Conservation (phyloP, 1,140 invertebrate genomes). For the Trichoplusia ni region DNA sequence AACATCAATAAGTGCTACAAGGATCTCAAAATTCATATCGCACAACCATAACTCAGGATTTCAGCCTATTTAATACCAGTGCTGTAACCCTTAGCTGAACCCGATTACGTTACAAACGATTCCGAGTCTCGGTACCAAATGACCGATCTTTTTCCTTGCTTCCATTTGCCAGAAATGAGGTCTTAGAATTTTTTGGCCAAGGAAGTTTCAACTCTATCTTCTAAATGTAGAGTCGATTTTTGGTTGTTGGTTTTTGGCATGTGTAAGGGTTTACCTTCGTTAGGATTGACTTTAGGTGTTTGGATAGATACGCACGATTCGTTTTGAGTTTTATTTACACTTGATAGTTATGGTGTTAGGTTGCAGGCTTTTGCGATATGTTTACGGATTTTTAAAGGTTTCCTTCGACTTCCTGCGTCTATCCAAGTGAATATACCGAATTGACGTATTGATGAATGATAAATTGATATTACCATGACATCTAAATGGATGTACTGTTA, state of each 20-base stretch:
- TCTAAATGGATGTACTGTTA: no score
- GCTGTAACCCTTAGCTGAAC: slow-evolving; percentile 14
- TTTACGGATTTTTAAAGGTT: neutral
- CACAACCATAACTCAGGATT: neutral
- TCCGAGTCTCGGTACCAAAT: slow-evolving; percentile 11
- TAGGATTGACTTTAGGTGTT: slow-evolving; percentile 28
- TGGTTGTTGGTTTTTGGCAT: neutral
- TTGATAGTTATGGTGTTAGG: slow-evolving; percentile 13
- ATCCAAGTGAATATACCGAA: no score
- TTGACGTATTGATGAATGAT: no score
- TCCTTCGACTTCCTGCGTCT: no score
- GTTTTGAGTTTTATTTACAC: slow-evolving; percentile 26
- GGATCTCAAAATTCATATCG: slow-evolving; percentile 13
- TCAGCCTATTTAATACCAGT: slow-evolving; percentile 16
- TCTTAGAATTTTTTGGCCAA: neutral
- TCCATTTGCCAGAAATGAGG: slow-evolving; percentile 6
- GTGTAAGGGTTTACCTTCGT: slow-evolving; percentile 20
- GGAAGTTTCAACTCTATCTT: neutral
- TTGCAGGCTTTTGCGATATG: no score
- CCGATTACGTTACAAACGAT: slow-evolving; percentile 31
- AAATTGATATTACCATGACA: no score
- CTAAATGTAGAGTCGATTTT: neutral
- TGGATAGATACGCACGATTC: slow-evolving; percentile 23
- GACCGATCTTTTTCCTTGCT: slow-evolving; percentile 24
- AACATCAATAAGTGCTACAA: neutral